A percentile compares a stretch with the other conserved stretches of the same genome.
These are phyloP conservation scores for Drosophila subpulchrella DNA, from an alignment of 1,140 invertebrate genomes.

Conservation along the genomic window DNA sequence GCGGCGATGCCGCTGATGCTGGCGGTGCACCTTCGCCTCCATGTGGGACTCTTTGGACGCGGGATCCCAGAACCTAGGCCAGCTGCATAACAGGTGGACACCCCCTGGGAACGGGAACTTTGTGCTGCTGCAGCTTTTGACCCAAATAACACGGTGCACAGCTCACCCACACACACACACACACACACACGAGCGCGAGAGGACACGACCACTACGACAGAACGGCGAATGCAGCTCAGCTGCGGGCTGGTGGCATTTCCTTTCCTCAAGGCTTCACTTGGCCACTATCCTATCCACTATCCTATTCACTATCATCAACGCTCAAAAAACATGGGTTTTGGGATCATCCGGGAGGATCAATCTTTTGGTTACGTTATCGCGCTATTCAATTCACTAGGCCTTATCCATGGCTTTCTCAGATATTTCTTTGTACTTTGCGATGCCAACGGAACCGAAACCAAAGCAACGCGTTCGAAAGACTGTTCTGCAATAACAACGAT, in stretches of 20 bases:
- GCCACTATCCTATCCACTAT: not conserved
- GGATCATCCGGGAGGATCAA: not conserved
- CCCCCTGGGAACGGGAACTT: constrained; percentile 35
- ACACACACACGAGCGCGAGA: constrained; percentile 7
- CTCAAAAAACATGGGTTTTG: not conserved
- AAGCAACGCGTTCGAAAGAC: constrained; percentile 19
- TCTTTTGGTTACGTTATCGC: not conserved
- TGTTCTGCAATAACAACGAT: constrained; percentile 42
- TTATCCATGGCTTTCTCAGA: constrained; percentile 19
- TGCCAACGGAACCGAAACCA: constrained; percentile 27
- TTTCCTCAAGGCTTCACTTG: constrained; percentile 43
- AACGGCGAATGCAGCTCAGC: constrained; percentile 40
- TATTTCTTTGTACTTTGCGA: constrained; percentile 12
- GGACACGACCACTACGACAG: constrained; percentile 28
- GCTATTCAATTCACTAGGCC: not conserved
- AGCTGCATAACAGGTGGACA: constrained; percentile 73
- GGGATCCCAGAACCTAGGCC: constrained; percentile 30
- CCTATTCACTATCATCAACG: not conserved
- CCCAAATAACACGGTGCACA: constrained; percentile 67
- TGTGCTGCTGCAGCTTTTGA: constrained; percentile 59
- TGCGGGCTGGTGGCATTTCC: constrained; percentile 49
- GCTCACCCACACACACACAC: constrained; percentile 15
- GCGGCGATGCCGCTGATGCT: constrained; percentile 77
- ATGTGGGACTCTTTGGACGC: constrained; percentile 21
- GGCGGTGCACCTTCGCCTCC: constrained; percentile 81